Conservation (phyloP, 1,140 invertebrate species). For the Drosophila pseudoobscura region DNA sequence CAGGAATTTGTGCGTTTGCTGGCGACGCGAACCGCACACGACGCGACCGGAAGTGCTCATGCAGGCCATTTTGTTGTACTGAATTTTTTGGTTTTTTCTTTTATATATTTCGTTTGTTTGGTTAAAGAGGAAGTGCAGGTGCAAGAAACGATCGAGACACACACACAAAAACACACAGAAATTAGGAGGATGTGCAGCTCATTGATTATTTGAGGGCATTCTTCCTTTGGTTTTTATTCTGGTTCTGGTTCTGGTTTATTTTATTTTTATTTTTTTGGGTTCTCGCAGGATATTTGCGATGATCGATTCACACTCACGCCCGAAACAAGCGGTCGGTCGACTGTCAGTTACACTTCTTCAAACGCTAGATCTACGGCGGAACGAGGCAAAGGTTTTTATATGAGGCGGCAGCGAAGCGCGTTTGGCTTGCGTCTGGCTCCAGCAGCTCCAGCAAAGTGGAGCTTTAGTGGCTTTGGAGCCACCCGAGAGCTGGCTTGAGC, state of each 20-base stretch:
- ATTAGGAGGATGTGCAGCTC: too few species aligned
- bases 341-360: too few species aligned
- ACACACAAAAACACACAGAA: too few species aligned
- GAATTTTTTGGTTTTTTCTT: slow-evolving; percentile 3
- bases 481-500: slow-evolving; percentile 25
- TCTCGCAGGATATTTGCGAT: slow-evolving; percentile 35
- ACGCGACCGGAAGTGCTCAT: slow-evolving; percentile 80
- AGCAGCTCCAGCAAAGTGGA: slow-evolving; percentile 75
- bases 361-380: too few species aligned
- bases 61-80: slow-evolving; percentile 67
- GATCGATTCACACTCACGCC: slow-evolving; percentile 19
- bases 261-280: background rate
- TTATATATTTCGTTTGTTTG: slow-evolving; percentile 17
- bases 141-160: too few species aligned
- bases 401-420: slow-evolving; percentile 53
- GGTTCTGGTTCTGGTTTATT: slow-evolving; percentile 5
- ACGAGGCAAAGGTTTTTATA: slow-evolving; percentile 11
- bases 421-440: slow-evolving; percentile 73
- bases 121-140: background rate
- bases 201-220: background rate
- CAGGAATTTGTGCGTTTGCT: slow-evolving; percentile 69
- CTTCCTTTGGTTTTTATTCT: slow-evolving; percentile 5
- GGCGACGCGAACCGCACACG: slow-evolving; percentile 69
- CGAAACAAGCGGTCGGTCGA: slow-evolving; percentile 1
- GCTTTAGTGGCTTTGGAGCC: slow-evolving; percentile 34